A percentile compares a stretch with the other conserved stretches of the same genome.
Conservation (phyloP, 2,113 vertebrate species). For the Odocoileus hemionus region DNA sequence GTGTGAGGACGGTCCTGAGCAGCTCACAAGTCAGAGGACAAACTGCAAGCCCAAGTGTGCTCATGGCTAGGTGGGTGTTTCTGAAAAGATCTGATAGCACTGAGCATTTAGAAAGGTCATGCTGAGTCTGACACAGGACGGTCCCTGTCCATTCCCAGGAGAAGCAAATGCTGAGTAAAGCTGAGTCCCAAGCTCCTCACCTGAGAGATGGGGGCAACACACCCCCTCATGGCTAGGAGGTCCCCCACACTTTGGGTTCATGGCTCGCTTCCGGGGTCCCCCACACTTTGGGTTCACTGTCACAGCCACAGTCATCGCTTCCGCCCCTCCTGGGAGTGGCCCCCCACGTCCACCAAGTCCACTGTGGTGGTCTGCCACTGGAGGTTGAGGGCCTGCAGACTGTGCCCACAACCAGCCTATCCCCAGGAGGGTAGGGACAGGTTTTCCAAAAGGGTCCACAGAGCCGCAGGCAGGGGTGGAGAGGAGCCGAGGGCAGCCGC, state of each 20-base stretch:
- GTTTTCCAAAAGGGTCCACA: background rate
- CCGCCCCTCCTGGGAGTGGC: background rate
- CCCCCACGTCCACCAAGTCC: background rate
- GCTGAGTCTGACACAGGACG: rapidly evolving
- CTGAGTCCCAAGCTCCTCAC: background rate
- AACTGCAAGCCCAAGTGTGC: rapidly evolving
- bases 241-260: rapidly evolving
- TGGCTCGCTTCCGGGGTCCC: no score
- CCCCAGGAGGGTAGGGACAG: background rate
- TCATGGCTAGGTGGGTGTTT: rapidly evolving
- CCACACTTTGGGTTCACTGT: rapidly evolving
- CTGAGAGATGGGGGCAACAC: rapidly evolving
- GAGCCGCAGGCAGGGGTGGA: background rate
- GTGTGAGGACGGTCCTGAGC: rapidly evolving
- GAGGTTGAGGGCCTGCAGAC: no score
- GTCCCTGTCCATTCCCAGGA: rapidly evolving
- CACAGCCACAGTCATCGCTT: rapidly evolving
- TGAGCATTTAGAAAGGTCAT: background rate
- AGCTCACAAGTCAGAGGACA: rapidly evolving
- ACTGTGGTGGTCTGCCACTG: rapidly evolving
- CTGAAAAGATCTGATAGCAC: background rate
- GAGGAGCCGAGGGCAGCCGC: background rate
- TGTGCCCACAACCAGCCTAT: background rate
- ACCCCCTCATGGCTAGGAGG: rapidly evolving
- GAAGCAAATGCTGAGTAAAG: rapidly evolving